phyloP scores from a whole-genome alignment of 2,888 invertebrate genomes.

The Drosophila barbarae region DNA sequence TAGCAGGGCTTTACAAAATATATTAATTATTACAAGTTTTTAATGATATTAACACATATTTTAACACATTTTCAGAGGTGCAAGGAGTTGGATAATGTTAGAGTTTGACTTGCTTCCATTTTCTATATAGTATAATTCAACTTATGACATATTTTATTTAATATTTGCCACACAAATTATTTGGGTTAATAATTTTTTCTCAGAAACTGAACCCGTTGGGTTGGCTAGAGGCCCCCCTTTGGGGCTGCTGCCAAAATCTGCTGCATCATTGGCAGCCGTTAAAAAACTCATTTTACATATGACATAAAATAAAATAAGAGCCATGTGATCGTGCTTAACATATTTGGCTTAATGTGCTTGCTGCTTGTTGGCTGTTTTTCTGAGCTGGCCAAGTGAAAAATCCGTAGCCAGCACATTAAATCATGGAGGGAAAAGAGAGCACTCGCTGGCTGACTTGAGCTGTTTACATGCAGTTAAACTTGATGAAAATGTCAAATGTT shows the following conservation, averaged over 20 bases:
- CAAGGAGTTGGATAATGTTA: not conserved
- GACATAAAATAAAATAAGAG: conserved; percentile 48
- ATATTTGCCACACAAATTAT: conserved; percentile 6
- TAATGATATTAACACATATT: conserved; percentile 3
- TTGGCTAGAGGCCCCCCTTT: not conserved
- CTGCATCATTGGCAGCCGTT: conserved; percentile 46
- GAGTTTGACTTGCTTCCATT: not conserved
- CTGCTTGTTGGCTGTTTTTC: conserved; percentile 1
- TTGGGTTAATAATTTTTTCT: conserved; percentile 15
- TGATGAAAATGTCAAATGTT: conserved; percentile 72
- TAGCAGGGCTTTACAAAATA: conserved; percentile 9
- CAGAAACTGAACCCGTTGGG: conserved; percentile 8
- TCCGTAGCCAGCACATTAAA: conserved; percentile 47
- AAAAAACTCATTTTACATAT: conserved; percentile 41
- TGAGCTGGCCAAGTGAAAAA: conserved; percentile 27
- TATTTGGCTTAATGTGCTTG: conserved; percentile 50
- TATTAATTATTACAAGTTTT: conserved; percentile 5
- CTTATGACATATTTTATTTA: not conserved
- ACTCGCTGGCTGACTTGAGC: conserved; percentile 31
- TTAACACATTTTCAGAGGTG: conserved; percentile 7
- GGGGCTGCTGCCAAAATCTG: conserved; percentile 10
- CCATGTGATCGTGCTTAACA: conserved; percentile 55
- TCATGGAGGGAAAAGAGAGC: conserved; percentile 56
- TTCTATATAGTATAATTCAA: not conserved
- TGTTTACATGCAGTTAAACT: conserved; percentile 63